Evolutionary conservation across 2,113 vertebrate species (phyloP).

Genomic region (Leuciscus idus): DNA sequence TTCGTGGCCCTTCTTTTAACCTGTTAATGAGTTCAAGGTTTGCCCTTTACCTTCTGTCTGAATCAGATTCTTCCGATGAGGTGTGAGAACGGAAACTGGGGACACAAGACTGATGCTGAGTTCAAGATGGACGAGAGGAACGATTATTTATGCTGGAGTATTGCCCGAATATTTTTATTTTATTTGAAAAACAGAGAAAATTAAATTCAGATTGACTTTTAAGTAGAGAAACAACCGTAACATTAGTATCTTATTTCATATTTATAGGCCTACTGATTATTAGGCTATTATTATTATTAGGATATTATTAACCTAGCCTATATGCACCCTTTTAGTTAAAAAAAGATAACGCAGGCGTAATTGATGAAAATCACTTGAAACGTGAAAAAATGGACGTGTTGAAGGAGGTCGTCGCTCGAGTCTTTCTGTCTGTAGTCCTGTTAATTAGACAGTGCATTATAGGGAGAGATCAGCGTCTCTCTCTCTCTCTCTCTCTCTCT

Average conservation of each 20-base stretch:
- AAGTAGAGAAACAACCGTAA: background rate
- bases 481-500: constrained; percentile 4
- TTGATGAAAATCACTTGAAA: no score
- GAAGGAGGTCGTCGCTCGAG: background rate
- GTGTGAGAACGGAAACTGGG: constrained; percentile 62
- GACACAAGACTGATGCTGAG: background rate
- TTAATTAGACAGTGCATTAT: background rate
- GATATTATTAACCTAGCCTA: no score
- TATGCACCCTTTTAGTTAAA: background rate
- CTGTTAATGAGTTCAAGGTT: constrained; percentile 66
- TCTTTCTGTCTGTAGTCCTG: background rate
- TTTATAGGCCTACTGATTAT: background rate
- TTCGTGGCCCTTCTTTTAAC: constrained; percentile 48
- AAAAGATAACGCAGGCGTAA: background rate
- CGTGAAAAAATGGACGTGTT: background rate
- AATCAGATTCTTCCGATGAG: constrained; percentile 63
- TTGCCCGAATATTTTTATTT: background rate
- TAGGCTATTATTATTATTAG: background rate
- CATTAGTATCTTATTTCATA: background rate
- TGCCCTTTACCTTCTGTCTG: constrained; percentile 60
- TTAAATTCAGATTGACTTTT: background rate
- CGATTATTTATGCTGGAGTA: background rate
- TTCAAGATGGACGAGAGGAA: background rate
- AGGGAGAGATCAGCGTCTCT: background rate
- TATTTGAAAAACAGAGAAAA: background rate